These are phyloP conservation scores for Andrena flavipes DNA, from an alignment of 2,888 invertebrate genomes.

Conservation along the genomic window DNA sequence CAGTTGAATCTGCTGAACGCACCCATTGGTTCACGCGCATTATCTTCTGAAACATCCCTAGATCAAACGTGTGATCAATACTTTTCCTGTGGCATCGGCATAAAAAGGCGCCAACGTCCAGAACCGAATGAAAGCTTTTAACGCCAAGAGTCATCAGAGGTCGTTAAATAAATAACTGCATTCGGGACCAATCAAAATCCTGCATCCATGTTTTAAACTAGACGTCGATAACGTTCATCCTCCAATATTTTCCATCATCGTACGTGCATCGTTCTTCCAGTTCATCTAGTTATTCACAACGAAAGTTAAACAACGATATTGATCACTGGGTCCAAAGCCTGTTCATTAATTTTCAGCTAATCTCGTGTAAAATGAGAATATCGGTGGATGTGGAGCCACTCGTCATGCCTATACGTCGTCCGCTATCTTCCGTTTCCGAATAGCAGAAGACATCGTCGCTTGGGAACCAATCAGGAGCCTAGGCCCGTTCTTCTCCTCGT, in stretches of 20 bases:
- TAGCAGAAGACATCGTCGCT: conserved; percentile 78
- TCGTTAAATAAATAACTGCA: neutral
- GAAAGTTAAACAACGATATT: neutral
- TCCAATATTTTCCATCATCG: neutral
- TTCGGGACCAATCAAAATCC: conserved; percentile 27
- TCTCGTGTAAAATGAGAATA: conserved; percentile 15
- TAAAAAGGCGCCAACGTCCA: no score
- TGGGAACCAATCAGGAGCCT: conserved; percentile 72
- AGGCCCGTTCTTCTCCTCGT: conserved; percentile 58
- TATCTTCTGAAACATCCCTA: no score
- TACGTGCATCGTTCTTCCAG: neutral
- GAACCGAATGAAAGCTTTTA: no score
- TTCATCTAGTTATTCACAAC: neutral
- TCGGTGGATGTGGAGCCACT: conserved; percentile 59
- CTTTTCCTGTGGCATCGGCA: no score
- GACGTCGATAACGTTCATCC: neutral
- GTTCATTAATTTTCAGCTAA: neutral
- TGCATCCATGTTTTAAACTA: neutral
- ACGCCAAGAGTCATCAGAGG: no score
- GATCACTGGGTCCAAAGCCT: neutral
- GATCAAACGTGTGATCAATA: no score
- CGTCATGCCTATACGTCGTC: conserved; percentile 66
- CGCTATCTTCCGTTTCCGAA: conserved; percentile 70
- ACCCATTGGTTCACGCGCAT: no score
- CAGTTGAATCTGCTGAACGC: no score